Percentiles rank a stretch among this genome's conserved stretches.
Conservation (phyloP, 2,797 vertebrate genomes). For the Rhynchotus rufescens region DNA sequence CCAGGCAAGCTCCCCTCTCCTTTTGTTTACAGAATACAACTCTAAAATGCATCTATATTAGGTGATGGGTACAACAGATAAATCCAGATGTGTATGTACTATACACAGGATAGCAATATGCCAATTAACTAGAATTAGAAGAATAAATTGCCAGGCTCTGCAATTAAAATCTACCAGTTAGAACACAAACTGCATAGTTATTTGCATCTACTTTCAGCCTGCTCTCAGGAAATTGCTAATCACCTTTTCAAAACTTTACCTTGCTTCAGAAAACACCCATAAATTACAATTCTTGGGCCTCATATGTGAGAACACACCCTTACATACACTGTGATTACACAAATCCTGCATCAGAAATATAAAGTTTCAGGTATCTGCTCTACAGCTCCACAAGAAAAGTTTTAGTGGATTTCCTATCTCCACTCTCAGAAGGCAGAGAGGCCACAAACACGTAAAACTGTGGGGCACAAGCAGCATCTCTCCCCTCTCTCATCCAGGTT, state of each 20-base stretch:
- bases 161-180: neutral
- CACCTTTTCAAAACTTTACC: neutral
- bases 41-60: neutral
- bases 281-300: neutral
- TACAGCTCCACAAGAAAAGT: neutral
- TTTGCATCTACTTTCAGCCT: neutral
- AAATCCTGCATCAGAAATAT: neutral
- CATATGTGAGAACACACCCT: neutral
- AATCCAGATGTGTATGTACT: neutral
- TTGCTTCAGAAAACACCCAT: neutral
- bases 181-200: neutral
- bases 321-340: neutral
- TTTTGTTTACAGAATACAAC: neutral
- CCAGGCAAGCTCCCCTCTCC: neutral
- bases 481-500: neutral
- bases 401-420: neutral
- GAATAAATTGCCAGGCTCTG: neutral
- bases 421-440: neutral
- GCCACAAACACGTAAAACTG: neutral
- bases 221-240: slow-evolving; percentile 11
- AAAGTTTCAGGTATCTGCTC: neutral
- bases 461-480: neutral
- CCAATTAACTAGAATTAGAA: slow-evolving; percentile 34
- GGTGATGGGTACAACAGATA: neutral
- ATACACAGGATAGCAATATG: slow-evolving; percentile 10